phyloP scores from a whole-genome alignment of 2,888 invertebrate genomes.

The Oconnorella tubifera region DNA sequence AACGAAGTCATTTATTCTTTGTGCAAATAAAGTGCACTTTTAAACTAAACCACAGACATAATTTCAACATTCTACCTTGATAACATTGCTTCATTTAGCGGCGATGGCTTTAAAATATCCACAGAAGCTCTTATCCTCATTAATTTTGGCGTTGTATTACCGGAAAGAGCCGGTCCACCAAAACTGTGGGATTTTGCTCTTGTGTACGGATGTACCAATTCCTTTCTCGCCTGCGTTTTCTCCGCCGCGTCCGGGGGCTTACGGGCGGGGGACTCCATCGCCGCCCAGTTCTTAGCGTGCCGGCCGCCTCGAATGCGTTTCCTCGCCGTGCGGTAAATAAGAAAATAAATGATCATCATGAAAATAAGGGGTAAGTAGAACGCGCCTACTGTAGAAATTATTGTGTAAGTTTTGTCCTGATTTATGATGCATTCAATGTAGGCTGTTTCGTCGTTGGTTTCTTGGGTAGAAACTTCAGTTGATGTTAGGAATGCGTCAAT shows the following conservation, averaged over 20 bases:
- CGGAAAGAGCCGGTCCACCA: neutral
- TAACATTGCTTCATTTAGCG: neutral
- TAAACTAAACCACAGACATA: no score
- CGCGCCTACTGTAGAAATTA: constrained; percentile 93
- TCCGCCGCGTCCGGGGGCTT: no score
- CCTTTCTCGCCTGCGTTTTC: no score
- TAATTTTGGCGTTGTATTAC: neutral
- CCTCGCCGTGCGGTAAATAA: constrained; percentile 88
- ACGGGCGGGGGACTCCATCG: no score
- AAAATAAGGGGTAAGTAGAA: constrained; percentile 94
- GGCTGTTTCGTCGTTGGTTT: no score
- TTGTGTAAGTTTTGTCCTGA: constrained; percentile 79
- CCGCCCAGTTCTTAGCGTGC: neutral
- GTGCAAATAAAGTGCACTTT: no score
- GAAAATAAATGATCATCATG: constrained; percentile 92
- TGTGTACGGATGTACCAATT: no score
- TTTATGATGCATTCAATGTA: constrained; percentile 77
- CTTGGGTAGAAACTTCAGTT: no score
- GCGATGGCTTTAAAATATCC: neutral
- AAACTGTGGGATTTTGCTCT: neutral
- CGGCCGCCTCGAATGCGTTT: constrained; percentile 67
- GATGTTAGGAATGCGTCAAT: no score
- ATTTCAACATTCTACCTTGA: no score
- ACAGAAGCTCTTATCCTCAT: neutral
- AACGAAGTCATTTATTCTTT: no score